Conservation (phyloP, 2,888 invertebrate genomes). For the Alloscopus bannaensis region DNA sequence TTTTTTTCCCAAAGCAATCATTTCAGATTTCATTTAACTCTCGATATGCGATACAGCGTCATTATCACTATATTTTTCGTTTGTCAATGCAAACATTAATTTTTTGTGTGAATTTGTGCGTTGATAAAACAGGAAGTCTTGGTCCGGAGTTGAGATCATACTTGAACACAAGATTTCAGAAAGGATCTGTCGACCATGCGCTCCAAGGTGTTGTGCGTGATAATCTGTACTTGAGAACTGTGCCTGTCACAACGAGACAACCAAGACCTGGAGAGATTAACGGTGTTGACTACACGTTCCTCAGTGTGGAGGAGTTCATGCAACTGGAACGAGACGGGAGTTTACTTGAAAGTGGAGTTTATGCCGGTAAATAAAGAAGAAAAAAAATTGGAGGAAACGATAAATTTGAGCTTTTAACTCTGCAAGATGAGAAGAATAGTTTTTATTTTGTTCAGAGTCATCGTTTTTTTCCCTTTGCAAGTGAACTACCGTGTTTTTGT, state of each 20-base stretch:
- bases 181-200: constrained; percentile 80
- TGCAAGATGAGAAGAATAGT: not conserved
- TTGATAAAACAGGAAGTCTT: constrained; percentile 75
- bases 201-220: constrained; percentile 81
- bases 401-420: too few relatives aligned
- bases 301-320: constrained; percentile 79
- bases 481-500: too few relatives aligned
- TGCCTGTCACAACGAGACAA: constrained; percentile 80
- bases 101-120: constrained; percentile 1
- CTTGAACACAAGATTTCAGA: constrained; percentile 79
- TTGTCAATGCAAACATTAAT: not conserved
- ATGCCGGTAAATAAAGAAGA: constrained; percentile 77
- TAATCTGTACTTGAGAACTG: constrained; percentile 80
- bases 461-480: not conserved
- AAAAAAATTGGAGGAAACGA: too few relatives aligned
- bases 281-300: constrained; percentile 81
- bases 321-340: constrained; percentile 79
- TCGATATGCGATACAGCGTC: too few relatives aligned
- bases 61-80: constrained; percentile 4
- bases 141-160: constrained; percentile 78
- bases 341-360: constrained; percentile 81
- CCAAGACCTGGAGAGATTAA: constrained; percentile 79
- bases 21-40: too few relatives aligned
- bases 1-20: too few relatives aligned
- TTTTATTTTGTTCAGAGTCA: not conserved